Evolutionary conservation across 2,888 invertebrate genomes (phyloP).

Genomic region (Metallyticus violacea): DNA sequence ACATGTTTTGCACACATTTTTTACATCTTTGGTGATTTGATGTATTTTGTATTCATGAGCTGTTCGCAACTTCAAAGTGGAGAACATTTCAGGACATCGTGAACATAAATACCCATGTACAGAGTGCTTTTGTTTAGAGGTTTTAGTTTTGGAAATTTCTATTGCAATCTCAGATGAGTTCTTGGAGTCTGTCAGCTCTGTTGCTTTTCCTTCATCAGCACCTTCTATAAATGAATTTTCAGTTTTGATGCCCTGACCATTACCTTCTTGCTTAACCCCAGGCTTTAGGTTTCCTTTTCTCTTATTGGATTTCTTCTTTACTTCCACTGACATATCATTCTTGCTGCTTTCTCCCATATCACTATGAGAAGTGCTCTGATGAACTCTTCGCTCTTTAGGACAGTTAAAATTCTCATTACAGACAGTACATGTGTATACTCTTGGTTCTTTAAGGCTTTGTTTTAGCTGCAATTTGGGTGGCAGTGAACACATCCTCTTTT

Average conservation of each 20-base stretch:
- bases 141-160: neutral
- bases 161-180: neutral
- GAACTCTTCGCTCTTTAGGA: constrained; percentile 62
- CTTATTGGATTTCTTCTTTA: neutral
- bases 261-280: neutral
- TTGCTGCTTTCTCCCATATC: constrained; percentile 41
- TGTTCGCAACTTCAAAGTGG: constrained; percentile 43
- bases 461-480: neutral
- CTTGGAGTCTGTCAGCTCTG: neutral
- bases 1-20: constrained; percentile 59
- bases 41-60: constrained; percentile 39
- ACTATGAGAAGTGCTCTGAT: constrained; percentile 56
- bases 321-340: neutral
- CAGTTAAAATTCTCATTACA: constrained; percentile 59
- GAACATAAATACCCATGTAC: neutral
- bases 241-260: neutral
- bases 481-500: neutral
- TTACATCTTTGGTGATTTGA: constrained; percentile 41
- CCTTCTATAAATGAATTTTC: neutral
- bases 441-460: neutral
- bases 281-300: neutral
- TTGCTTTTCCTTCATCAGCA: neutral
- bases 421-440: constrained; percentile 50
- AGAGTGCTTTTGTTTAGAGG: neutral
- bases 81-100: constrained; percentile 44